phyloP scores from a whole-genome alignment of 2,888 invertebrate genomes.

The Drosophila picticornis region DNA sequence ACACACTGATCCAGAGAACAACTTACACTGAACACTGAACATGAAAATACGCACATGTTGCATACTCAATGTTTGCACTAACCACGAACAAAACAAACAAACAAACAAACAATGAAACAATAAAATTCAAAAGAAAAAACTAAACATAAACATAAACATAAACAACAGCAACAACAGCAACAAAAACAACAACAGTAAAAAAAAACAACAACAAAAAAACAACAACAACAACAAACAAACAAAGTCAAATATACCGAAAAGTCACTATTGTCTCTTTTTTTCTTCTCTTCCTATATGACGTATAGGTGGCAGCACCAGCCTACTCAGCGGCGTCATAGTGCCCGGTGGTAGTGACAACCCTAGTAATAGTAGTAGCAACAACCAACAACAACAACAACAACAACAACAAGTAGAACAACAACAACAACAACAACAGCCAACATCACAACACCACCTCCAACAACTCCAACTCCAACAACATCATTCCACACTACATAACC shows the following conservation, averaged over 20 bases:
- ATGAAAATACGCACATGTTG: conserved; percentile 28
- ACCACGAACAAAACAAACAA: conserved; percentile 15
- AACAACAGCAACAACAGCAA: conserved; percentile 11
- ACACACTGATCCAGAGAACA: conserved; percentile 30
- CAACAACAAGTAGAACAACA: conserved; percentile 76
- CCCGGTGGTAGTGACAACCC: conserved; percentile 84
- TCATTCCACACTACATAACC: conserved; percentile 72
- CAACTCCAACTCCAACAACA: conserved; percentile 65
- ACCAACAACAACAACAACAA: conserved; percentile 80
- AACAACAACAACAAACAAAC: conserved; percentile 42
- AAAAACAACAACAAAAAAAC: conserved; percentile 25
- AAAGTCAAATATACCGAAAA: conserved; percentile 84
- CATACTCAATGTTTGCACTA: conserved; percentile 10
- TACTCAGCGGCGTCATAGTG: conserved; percentile 85
- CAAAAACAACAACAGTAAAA: conserved; percentile 30
- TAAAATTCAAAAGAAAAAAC: conserved; percentile 35
- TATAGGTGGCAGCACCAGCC: conserved; percentile 85
- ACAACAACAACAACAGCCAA: conserved; percentile 75
- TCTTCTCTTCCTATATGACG: conserved; percentile 86
- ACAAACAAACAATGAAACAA: conserved; percentile 1
- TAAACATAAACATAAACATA: conserved; percentile 29
- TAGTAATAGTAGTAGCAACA: conserved; percentile 83
- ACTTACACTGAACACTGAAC: conserved; percentile 36
- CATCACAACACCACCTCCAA: conserved; percentile 66
- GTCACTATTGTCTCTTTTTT: conserved; percentile 86